Percentiles rank a stretch among this genome's conserved stretches.
These are phyloP conservation scores for Solenopsis invicta DNA, from an alignment of 1,140 invertebrate species.

Conservation along the genomic window DNA sequence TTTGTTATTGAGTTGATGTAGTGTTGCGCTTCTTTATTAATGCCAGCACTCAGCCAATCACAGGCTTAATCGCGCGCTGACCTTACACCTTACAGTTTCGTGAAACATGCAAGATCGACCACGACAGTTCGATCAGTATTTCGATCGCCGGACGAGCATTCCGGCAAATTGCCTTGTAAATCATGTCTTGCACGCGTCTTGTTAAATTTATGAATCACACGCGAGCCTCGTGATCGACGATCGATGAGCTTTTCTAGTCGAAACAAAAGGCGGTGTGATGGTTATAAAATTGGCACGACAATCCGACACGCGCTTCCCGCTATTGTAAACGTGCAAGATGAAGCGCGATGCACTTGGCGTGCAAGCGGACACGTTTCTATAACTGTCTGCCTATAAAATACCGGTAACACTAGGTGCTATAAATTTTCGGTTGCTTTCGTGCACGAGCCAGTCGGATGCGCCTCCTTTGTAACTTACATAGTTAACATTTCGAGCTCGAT, in stretches of 20 bases:
- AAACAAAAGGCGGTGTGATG: constrained; percentile 21
- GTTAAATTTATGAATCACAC: constrained; percentile 60
- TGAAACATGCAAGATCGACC: constrained; percentile 43
- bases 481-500: constrained; percentile 55
- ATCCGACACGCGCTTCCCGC: constrained; percentile 34
- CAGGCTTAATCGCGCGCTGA: constrained; percentile 42
- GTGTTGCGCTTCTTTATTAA: constrained; percentile 51
- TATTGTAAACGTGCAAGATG: constrained; percentile 10
- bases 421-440: constrained; percentile 66
- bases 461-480: constrained; percentile 47
- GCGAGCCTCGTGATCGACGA: constrained; percentile 62
- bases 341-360: constrained; percentile 57
- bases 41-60: constrained; percentile 36
- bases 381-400: constrained; percentile 61
- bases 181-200: constrained; percentile 56
- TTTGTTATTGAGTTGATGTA: constrained; percentile 42
- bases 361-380: constrained; percentile 61
- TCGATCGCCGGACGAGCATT: constrained; percentile 57
- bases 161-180: constrained; percentile 57
- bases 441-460: constrained; percentile 32
- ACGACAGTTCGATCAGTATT: constrained; percentile 58
- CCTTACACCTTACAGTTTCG: constrained; percentile 43
- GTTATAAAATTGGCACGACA: constrained; percentile 66
- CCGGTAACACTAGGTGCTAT: constrained; percentile 31
- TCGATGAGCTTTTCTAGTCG: constrained; percentile 26